Conservation (phyloP, 2,888 invertebrate species). For the Idaea aversata region DNA sequence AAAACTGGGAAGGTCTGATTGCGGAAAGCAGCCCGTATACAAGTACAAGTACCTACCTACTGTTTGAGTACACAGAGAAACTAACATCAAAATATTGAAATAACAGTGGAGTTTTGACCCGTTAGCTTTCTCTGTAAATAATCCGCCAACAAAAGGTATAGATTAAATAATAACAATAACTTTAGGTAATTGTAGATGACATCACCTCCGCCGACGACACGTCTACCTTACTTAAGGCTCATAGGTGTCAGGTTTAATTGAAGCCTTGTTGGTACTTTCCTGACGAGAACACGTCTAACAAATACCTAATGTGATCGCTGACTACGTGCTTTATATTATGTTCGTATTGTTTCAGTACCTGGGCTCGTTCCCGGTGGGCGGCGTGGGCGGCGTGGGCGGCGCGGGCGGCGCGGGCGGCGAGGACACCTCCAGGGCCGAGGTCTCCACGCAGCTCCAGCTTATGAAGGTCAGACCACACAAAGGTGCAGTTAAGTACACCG, state of each 20-base stretch:
- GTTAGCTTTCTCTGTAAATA: no score
- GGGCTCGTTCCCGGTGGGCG: constrained; percentile 88
- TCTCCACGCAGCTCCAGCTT: constrained; percentile 82
- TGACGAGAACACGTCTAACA: background rate
- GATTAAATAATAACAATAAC: no score
- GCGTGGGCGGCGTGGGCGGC: constrained; percentile 83
- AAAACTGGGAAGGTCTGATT: no score
- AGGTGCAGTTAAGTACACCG: background rate
- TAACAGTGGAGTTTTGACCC: no score
- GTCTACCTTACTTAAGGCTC: no score
- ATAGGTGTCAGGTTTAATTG: no score
- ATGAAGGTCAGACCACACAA: constrained; percentile 70
- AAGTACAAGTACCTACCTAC: background rate
- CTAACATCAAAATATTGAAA: no score
- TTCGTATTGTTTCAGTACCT: constrained; percentile 82
- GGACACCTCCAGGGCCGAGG: constrained; percentile 82
- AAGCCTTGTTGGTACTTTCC: background rate
- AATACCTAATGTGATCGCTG: background rate
- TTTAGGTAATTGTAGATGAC: no score
- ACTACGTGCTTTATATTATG: background rate
- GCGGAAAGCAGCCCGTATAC: no score
- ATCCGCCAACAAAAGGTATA: no score
- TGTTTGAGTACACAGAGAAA: no score
- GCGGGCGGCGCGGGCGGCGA: constrained; percentile 83
- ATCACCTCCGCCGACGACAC: no score